phyloP scores from a whole-genome alignment of 2,888 invertebrate species.

The Stegana nigrithorax region DNA sequence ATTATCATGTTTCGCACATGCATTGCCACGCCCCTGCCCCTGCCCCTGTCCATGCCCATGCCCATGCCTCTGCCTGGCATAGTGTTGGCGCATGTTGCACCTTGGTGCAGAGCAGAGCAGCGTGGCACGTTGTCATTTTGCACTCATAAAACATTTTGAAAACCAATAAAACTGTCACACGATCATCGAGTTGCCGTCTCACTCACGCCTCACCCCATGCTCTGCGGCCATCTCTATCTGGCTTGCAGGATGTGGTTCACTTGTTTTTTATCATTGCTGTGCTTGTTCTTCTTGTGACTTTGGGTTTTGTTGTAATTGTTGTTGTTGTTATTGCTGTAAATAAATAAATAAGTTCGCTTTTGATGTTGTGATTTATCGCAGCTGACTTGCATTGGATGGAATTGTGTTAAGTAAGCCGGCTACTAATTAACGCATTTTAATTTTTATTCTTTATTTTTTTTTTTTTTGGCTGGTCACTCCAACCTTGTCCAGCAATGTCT shows the following conservation, averaged over 20 bases:
- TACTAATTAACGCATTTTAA: no score
- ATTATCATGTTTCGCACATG: constrained; percentile 30
- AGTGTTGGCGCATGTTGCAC: no score
- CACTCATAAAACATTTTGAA: constrained; percentile 68
- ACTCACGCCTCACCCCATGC: not conserved
- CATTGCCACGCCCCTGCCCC: constrained; percentile 20
- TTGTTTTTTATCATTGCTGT: no score
- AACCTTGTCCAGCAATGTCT: no score
- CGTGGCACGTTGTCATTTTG: constrained; percentile 32
- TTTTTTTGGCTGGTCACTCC: no score
- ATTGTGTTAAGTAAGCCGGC: no score
- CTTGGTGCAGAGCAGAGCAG: constrained; percentile 7
- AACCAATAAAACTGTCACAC: constrained; percentile 67
- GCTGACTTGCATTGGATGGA: no score
- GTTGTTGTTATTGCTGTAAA: no score
- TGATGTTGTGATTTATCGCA: not conserved
- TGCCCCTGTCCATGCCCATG: not conserved
- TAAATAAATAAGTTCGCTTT: not conserved
- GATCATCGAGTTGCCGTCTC: constrained; percentile 3
- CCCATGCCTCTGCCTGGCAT: not conserved
- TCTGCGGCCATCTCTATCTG: constrained; percentile 8
- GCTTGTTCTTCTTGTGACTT: no score
- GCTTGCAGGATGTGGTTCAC: constrained; percentile 1
- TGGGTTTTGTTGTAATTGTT: no score
- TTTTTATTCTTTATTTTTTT: no score